Evolutionary conservation across 2,888 invertebrate species (phyloP), one percentile per base, ranked within the genome.

Genomic region (Scaptomyza cyrtandrae): DNA sequence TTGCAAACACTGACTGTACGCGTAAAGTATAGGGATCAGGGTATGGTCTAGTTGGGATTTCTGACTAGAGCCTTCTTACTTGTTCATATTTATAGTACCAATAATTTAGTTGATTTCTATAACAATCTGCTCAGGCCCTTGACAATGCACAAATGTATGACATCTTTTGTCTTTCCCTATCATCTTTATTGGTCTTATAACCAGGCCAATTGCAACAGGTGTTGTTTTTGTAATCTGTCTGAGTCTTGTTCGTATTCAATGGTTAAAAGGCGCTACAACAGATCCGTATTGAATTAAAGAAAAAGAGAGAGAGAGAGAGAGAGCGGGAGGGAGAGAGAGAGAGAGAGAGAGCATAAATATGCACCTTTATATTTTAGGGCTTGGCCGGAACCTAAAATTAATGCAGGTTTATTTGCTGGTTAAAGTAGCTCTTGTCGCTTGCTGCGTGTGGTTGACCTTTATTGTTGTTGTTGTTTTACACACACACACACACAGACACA

Each of bases 301-400:
- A n/a, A 14, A 35, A 19, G 33, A 24, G 14, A 16, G 14, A 1
- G 24, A 50, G 35, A 50, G 10, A 35, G n/a, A 33, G n/a, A 2
- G 5, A 13, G 11, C 10, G 46, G 4, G 11, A n/a, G 46, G 4
- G 14, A 7, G 6, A 4, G 1, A 16, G 24, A 5, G 5, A 3
- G 24, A 5, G 24, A 24, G 24, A 5, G 24, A 24, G 24, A 31
- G 16, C 13, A 16, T 48, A 31, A 7, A 48, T 16, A 35, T 19
- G 19, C 33, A n/a, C n/a, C 6, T 19, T 35, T 0, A 50, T 54
- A 45, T 53, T 63, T 73, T 50, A 53, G 86, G 80, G 86, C 57
- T 86, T 80, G 80, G 80, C 84, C 74, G 81, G 84, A 83, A 86
- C 83, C 63, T 52, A 62, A 85, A 41, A 71, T 62, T 43, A 56